Conservation (phyloP, 2,888 invertebrate species). For the Clunio marinus region DNA sequence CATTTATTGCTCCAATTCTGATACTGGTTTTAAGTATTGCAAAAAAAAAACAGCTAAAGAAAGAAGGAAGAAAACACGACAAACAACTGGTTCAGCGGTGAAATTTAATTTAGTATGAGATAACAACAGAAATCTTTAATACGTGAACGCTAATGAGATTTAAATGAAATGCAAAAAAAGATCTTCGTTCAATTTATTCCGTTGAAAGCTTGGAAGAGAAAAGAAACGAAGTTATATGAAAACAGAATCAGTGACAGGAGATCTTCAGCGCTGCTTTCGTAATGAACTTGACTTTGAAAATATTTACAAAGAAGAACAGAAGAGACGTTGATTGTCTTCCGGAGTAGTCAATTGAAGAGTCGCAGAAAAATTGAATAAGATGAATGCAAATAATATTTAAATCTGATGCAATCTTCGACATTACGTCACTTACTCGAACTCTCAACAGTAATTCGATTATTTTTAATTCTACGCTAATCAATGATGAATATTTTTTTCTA, state of each 20-base stretch:
- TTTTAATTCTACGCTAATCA: neutral
- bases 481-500: neutral
- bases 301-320: too few species aligned
- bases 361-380: too few species aligned
- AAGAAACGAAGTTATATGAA: neutral
- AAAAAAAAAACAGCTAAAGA: neutral
- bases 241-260: neutral
- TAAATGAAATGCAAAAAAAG: neutral
- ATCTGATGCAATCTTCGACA: too few species aligned
- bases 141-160: slow-evolving; percentile 1
- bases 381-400: too few species aligned
- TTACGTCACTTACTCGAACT: too few species aligned
- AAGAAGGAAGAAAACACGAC: neutral
- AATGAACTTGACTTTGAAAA: slow-evolving; percentile 38
- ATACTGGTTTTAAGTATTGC: neutral
- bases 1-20: slow-evolving; percentile 18
- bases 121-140: neutral
- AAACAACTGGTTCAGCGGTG: slow-evolving; percentile 7
- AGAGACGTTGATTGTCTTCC: too few species aligned
- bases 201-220: neutral
- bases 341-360: too few species aligned
- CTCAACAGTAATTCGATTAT: too few species aligned
- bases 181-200: neutral
- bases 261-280: neutral
- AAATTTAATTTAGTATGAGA: neutral